These are phyloP conservation scores for Cantharis flavilabris DNA, from an alignment of 2,888 invertebrate genomes.

Conservation along the genomic window DNA sequence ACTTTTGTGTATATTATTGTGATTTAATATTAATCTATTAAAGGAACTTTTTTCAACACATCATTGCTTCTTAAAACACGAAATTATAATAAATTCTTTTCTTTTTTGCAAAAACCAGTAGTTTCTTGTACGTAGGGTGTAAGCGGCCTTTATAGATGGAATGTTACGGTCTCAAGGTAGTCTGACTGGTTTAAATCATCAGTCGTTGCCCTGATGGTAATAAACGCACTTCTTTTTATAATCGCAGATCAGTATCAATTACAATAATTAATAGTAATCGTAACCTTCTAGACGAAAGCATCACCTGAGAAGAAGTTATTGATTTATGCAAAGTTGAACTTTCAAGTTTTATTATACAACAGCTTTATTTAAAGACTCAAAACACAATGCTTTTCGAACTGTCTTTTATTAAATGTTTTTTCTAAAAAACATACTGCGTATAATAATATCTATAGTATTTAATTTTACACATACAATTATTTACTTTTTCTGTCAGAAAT, in stretches of 20 bases:
- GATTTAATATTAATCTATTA: background rate
- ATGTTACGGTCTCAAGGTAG: constrained; percentile 49
- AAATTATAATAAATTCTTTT: background rate
- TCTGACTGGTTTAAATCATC: constrained; percentile 40
- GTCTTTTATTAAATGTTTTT: background rate
- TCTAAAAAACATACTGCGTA: background rate
- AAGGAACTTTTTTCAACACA: background rate
- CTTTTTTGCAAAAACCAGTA: background rate
- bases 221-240: constrained; percentile 11
- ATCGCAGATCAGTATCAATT: constrained; percentile 3
- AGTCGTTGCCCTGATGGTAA: constrained; percentile 41
- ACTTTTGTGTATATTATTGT: background rate
- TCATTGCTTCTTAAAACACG: background rate
- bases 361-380: background rate
- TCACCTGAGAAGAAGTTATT: background rate
- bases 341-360: background rate
- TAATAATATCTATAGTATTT: background rate
- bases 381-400: background rate
- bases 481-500: background rate
- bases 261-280: constrained; percentile 8
- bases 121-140: background rate
- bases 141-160: constrained; percentile 39
- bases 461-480: background rate
- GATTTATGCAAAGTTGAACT: background rate
- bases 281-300: constrained; percentile 1